Base-by-base conservation (phyloP, 2,113 vertebrate species). In the Notiomystis cincta region DNA sequence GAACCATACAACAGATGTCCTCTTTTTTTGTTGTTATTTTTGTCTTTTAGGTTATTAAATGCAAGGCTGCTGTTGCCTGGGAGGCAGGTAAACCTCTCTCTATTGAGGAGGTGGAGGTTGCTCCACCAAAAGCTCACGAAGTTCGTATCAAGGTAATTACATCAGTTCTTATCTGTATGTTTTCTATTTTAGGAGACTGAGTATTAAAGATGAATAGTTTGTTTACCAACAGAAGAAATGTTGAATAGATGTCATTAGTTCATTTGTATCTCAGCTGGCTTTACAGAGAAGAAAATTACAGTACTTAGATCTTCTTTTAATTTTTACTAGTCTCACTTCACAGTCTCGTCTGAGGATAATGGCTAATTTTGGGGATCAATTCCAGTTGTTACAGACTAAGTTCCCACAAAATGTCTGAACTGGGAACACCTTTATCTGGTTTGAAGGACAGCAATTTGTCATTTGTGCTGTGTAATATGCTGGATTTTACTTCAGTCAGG, bases 51-150 rank as follows among this genome's bases (percentile, higher is more conserved):
- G 97, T 98, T 62, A 98, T 98, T 93, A 98, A 92, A 87, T 98
- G 98, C 87, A 98, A 98, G 90, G 98, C 98, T 86, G 98, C 98
- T 13, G 95, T 98, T 64, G 98, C 98, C 86, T 98, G 98, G 98
- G 98, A 96, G 61, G 97, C 98, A 44, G 98, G 98, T 33, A 98
- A 98, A 82, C 98, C 98, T 25, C 97, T 98, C 27, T 98, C 96
- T 57, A 95, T 98, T 53, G 98, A 98, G 72, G 98, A 98, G 51
- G 93, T 98, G 18, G 98, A 98, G 45, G 98, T 98, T 67, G 98
- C 98, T 66, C 97, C 98, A 47, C 98, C 98, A 86, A 98, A 98
- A 96, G 97, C 98, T 84, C 98, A 98, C 95, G 98, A 98, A 98
- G 98, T 98, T 91, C 98, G 98, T 72, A 98, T 98, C 90, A 98